These are phyloP conservation scores for Megaceryle torquata DNA, from an alignment of 2,113 vertebrate species.

Conservation along the genomic window DNA sequence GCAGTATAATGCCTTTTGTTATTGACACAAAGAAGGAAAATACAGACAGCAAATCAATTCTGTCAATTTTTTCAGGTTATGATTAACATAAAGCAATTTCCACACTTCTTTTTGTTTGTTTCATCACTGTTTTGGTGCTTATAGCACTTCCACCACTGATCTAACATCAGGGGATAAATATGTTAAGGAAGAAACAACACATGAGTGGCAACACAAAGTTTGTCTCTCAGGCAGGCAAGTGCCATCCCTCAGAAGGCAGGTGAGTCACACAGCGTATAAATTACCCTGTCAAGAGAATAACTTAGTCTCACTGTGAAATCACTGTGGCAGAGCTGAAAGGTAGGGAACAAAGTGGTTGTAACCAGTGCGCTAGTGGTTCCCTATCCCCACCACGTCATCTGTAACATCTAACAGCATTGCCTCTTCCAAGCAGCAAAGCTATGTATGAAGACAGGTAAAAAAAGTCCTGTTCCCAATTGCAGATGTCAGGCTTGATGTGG, in stretches of 20 bases:
- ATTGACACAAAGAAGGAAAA: not conserved
- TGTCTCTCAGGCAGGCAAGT: not conserved
- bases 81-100: not conserved
- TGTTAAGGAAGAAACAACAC: not conserved
- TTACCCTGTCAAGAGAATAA: not conserved
- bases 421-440: not conserved
- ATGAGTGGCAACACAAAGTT: not conserved
- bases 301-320: not conserved
- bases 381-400: not conserved
- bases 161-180: not conserved
- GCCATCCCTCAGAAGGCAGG: conserved; percentile 11
- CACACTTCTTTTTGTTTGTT: not conserved
- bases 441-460: not conserved
- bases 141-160: not conserved
- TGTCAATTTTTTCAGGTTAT: not conserved
- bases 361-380: not conserved
- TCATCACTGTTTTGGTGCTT: not conserved
- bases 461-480: not conserved
- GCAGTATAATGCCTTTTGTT: not conserved
- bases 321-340: not conserved
- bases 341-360: fast-evolving
- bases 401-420: not conserved
- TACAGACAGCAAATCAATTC: not conserved
- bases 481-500: not conserved
- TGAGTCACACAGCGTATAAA: conserved; percentile 32